phyloP scores from a whole-genome alignment of 2,113 vertebrate genomes.

The Ailurus styani region DNA sequence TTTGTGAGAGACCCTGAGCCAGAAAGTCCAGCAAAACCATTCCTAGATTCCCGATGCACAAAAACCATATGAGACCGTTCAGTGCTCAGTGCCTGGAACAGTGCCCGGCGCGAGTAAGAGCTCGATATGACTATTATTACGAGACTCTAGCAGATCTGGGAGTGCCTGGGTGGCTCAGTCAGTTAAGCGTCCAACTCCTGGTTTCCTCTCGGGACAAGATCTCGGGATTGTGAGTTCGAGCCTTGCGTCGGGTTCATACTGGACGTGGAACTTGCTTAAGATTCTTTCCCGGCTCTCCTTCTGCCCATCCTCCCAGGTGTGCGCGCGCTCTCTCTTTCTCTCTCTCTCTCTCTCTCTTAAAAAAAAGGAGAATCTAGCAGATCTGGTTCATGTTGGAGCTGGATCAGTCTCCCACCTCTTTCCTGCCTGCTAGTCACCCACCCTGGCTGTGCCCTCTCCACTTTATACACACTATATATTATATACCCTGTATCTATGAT shows the following conservation, averaged over 20 bases:
- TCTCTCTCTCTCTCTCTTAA: background rate
- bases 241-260: background rate
- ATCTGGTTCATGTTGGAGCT: background rate
- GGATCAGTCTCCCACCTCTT: background rate
- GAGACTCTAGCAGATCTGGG: background rate
- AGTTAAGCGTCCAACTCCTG: background rate
- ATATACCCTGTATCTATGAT: background rate
- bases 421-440: background rate
- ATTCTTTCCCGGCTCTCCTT: background rate
- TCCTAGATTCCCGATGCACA: background rate
- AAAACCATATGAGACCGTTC: background rate
- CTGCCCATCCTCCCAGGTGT: background rate
- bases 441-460: background rate
- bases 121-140: background rate
- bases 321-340: fast-evolving
- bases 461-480: background rate
- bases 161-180: background rate
- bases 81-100: background rate
- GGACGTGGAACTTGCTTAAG: background rate
- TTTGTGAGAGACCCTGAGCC: background rate
- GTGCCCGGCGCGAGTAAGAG: background rate
- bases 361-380: background rate
- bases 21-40: background rate
- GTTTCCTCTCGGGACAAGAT: background rate
- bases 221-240: background rate